These are phyloP conservation scores for Ooceraea biroi DNA, from an alignment of 1,140 invertebrate species.

Conservation along the genomic window DNA sequence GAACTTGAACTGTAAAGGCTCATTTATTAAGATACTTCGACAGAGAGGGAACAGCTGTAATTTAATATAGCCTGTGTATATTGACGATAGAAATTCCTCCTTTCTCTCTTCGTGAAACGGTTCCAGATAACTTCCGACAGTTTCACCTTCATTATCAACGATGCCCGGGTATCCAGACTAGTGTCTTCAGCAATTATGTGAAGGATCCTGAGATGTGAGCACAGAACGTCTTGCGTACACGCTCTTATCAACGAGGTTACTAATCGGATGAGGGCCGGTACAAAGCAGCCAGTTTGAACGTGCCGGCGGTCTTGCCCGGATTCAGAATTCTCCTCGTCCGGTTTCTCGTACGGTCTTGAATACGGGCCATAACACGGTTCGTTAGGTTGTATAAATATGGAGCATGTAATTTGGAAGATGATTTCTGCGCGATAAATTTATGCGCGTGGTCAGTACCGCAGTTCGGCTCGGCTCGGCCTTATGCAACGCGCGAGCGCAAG, in stretches of 20 bases:
- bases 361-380: conserved; percentile 47
- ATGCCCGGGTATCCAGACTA: neutral
- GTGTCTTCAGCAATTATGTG: neutral
- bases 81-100: neutral
- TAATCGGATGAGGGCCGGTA: conserved; percentile 48
- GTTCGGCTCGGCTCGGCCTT: conserved; percentile 11
- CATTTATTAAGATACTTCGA: neutral
- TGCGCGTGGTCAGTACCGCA: conserved; percentile 35
- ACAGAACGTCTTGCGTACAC: conserved; percentile 36
- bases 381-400: conserved; percentile 59
- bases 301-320: neutral
- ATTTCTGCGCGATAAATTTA: conserved; percentile 37
- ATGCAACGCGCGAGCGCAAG: neutral
- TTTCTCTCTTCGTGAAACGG: neutral
- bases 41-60: neutral
- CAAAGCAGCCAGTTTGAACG: conserved; percentile 25
- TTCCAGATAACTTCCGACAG: neutral
- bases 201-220: neutral
- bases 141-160: neutral
- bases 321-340: neutral
- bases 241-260: conserved; percentile 34
- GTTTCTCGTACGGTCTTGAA: conserved; percentile 12
- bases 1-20: too few relatives aligned
- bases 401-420: conserved; percentile 51
- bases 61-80: neutral